A percentile compares a stretch with the other conserved stretches of the same genome.
These are phyloP conservation scores for Gobio occitaniae DNA, from an alignment of 2,797 vertebrate genomes.

Conservation along the genomic window DNA sequence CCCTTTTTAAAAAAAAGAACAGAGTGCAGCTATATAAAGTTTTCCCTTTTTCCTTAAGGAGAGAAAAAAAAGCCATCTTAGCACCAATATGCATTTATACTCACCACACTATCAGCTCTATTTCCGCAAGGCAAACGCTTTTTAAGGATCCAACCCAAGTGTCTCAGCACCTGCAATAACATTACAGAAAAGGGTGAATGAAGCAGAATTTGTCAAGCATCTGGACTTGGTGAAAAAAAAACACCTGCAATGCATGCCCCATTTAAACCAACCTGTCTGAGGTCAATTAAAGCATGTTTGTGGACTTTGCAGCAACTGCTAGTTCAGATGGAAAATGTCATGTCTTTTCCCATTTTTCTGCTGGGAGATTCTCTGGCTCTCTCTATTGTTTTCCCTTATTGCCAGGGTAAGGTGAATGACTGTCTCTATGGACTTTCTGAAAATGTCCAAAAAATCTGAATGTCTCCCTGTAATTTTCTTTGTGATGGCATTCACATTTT, in stretches of 20 bases:
- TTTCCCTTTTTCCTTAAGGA: background rate
- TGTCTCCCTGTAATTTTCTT: background rate
- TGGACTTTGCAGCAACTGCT: background rate
- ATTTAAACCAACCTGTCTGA: conserved; percentile 12
- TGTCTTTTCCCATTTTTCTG: background rate
- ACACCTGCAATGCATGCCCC: background rate
- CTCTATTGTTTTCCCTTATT: background rate
- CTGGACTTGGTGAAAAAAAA: background rate
- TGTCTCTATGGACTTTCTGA: background rate
- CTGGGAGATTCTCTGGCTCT: background rate
- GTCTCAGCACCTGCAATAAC: conserved; percentile 65
- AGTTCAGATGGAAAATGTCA: conserved; percentile 19
- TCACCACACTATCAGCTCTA: conserved; percentile 66
- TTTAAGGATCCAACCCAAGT: conserved; percentile 56
- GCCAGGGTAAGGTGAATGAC: background rate
- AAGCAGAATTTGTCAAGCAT: conserved; percentile 47
- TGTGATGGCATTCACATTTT: background rate
- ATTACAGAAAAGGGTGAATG: conserved; percentile 37
- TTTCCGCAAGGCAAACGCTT: conserved; percentile 61
- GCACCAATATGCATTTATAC: conserved; percentile 44
- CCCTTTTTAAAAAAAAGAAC: background rate
- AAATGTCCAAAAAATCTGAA: background rate
- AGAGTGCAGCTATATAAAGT: conserved; percentile 3
- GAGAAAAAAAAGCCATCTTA: conserved; percentile 14
- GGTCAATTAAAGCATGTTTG: conserved; percentile 19